Conservation (phyloP, 1,140 invertebrate genomes). For the Ceratosolen solmsi region DNA sequence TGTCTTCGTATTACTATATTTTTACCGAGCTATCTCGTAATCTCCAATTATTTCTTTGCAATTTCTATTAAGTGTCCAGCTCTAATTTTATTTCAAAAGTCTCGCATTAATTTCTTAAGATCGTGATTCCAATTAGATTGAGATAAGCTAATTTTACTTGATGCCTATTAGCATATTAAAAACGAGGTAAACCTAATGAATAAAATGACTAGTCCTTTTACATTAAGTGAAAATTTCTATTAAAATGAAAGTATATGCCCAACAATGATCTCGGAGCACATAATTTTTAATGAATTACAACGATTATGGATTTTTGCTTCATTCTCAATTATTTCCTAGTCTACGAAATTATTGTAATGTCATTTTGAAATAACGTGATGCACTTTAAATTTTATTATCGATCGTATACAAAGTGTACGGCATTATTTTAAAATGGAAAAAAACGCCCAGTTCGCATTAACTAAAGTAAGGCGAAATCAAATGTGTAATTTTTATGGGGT, state of each 20-base stretch:
- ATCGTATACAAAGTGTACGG: neutral
- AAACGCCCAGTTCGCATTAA: conserved; percentile 11
- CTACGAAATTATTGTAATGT: neutral
- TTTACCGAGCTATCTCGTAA: neutral
- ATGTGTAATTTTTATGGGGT: neutral
- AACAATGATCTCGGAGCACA: neutral
- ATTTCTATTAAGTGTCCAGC: neutral
- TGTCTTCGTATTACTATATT: neutral
- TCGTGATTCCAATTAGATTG: neutral
- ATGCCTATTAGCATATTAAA: neutral
- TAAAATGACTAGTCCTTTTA: neutral
- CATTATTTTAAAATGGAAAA: conserved; percentile 12
- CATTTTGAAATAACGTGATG: conserved; percentile 32
- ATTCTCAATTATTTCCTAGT: conserved; percentile 3
- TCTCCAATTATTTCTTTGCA: neutral
- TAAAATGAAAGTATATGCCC: neutral
- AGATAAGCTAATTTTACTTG: conserved; percentile 4
- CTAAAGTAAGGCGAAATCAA: neutral
- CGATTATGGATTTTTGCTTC: conserved; percentile 4
- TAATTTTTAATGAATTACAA: conserved; percentile 19
- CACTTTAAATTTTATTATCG: neutral
- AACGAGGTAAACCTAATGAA: neutral
- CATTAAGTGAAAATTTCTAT: conserved; percentile 13
- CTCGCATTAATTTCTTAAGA: neutral
- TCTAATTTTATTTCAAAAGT: conserved; percentile 10